Base-by-base conservation (phyloP, 2,888 invertebrate species). In the Camptogramma bilineatum region DNA sequence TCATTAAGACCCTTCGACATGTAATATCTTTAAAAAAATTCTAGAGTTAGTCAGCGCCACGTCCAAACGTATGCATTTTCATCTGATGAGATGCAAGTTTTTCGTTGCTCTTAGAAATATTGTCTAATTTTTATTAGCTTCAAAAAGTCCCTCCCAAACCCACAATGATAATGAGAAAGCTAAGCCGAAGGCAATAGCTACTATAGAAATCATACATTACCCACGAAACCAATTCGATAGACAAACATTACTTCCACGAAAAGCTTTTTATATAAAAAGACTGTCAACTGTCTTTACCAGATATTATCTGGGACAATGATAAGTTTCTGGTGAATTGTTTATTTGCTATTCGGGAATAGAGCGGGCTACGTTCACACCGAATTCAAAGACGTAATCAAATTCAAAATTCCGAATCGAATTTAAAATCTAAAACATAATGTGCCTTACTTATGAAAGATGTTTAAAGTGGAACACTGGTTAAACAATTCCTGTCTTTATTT, bases 311-410 rank as follows among this genome's bases (percentile, higher is more conserved):
- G 71, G 77, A 84, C 80, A 82, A 78, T 82, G 87, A 87, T 87
- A 87, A 86, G 85, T 85, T 83, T 80, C 46, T 81, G 82, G 79
- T 80, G 78, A 78, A 84, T 83, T 88, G 86, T 87, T 88, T 88
- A 85, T 87, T 86, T 80, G 78, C 71, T 69, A 75, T 72, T 72
- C 69, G 62, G 66, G 76, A 79, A 80, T 74, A 72, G 52, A 74
- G 75, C 68, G 54, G 59, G 24, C 13, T 42, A 28, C 9, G 48
- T 13, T 85, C 18, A 85, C 84, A 86, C 85, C 77, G 78, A 52
- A 19, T 16, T 55, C 62, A 67, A 71, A 53, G 18, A 53, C 19
- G 13, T 31, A 5, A 13, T n/a, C 2, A 21, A n/a, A n/a, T n/a
- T n/a, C n/a, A n/a, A n/a, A n/a, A n/a, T n/a, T n/a, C n/a, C n/a